phyloP scores from a whole-genome alignment of 2,888 invertebrate genomes.

The Latrodectus elegans region DNA sequence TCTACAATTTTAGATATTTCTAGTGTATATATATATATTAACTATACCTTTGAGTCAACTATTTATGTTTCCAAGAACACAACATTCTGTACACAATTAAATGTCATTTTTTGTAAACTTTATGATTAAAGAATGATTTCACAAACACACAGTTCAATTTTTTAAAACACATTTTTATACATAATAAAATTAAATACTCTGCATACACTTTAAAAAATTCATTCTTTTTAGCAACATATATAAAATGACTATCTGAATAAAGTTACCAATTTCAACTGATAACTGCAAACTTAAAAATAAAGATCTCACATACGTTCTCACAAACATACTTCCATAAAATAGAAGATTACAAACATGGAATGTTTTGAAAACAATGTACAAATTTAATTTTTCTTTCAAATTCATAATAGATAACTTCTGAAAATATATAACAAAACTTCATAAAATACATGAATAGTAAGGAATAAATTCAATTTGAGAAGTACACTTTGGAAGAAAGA shows the following conservation, averaged over 20 bases:
- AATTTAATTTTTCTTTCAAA: not conserved
- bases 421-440: constrained; percentile 1
- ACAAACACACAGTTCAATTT: constrained; percentile 17
- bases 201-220: not conserved
- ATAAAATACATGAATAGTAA: constrained; percentile 8
- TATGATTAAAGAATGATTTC: constrained; percentile 14
- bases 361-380: constrained; percentile 21
- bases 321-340: too few species aligned
- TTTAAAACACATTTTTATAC: constrained; percentile 11
- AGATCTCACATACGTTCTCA: constrained; percentile 8
- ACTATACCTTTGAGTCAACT: constrained; percentile 52
- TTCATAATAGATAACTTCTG: too few species aligned
- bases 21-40: constrained; percentile 40
- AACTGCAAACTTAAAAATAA: constrained; percentile 23
- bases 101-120: constrained; percentile 27
- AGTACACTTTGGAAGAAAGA: constrained; percentile 18
- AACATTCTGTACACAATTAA: constrained; percentile 38
- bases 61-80: constrained; percentile 43
- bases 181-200: constrained; percentile 30
- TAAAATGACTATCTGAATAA: not conserved
- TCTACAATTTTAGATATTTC: constrained; percentile 54
- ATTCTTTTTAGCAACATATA: constrained; percentile 7
- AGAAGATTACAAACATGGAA: constrained; percentile 14
- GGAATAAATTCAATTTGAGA: not conserved
- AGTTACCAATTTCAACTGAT: constrained; percentile 1